Base-by-base conservation (phyloP, 2,797 vertebrate genomes). In the Ciconia nigra region DNA sequence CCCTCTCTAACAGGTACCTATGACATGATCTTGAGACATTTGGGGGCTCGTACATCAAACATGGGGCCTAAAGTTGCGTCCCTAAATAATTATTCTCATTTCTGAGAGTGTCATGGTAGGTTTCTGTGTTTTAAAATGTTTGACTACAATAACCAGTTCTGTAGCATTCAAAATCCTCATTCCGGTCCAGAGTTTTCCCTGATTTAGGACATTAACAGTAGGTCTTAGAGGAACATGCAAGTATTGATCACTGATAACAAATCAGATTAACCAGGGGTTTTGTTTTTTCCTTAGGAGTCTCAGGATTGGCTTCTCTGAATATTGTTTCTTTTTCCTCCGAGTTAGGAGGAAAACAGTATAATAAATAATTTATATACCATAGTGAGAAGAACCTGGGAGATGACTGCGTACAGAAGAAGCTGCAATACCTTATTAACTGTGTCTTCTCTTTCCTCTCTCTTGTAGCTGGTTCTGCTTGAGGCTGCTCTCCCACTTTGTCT, bases 391-490 rank as follows among this genome's bases (percentile, higher is more conserved):
- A 49, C 16, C 11, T 70, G 15, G 55, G 54, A 62, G n/a, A 37
- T 80, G 63, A 59, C 24, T 67, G 13, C 65, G 76, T 65, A 11
- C 35, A 79, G 69, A 91, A 88, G 59, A 20, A 39, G 28, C 52
- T 65, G 17, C 85, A 46, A 47, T 83, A 62, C 49, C 42, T 80
- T 85, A 72, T 71, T 72, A 74, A 97, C 96, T 62, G 87, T 92
- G 42, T 95, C 92, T 98, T 94, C 86, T 96, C 83, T 97, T 95
- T 96, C 81, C 77, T 97, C 65, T 96, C 95, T 97, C 73, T 95
- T 94, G 58, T 93, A 98, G 98, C 95, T 96, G 83, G 70, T 94
- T 97, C 95, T 96, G 89, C 96, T 97, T 94, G 87, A 93, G 94
- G 93, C 94, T 96, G 85, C 93, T 94, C 94, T 91, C 87, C 93